Percentiles rank a stretch among this genome's conserved stretches.
These are phyloP conservation scores for Lepus timidus DNA, from an alignment of 2,113 vertebrate genomes.

Conservation along the genomic window DNA sequence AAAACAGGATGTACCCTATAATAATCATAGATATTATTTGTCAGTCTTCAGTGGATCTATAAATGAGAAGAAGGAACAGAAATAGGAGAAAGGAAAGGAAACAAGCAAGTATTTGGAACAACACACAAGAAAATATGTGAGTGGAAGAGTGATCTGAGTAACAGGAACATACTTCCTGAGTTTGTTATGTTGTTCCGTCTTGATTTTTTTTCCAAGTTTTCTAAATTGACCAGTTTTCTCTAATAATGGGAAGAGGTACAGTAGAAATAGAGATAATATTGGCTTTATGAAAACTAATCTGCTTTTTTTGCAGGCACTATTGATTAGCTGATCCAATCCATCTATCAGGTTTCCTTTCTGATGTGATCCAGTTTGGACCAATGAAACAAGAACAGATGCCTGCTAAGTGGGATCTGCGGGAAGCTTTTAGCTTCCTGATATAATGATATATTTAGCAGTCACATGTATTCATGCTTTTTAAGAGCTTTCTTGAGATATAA, in stretches of 20 bases:
- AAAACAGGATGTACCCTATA: not conserved
- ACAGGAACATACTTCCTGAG: not conserved
- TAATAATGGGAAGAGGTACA: not conserved
- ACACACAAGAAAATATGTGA: not conserved
- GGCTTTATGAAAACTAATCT: not conserved
- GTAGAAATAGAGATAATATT: not conserved
- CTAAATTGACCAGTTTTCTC: not conserved
- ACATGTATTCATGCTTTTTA: not conserved
- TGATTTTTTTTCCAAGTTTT: constrained; percentile 33
- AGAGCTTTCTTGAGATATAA: constrained; percentile 23
- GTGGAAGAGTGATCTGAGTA: not conserved
- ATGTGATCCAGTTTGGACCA: not conserved
- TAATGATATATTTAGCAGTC: not conserved
- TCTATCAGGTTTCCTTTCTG: not conserved
- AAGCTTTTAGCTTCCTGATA: not conserved
- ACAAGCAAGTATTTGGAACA: not conserved
- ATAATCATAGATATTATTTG: not conserved
- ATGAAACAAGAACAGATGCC: not conserved
- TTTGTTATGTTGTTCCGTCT: not conserved
- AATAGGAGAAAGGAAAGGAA: not conserved
- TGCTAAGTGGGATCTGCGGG: not conserved
- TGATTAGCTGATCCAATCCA: not conserved
- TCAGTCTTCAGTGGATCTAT: not conserved
- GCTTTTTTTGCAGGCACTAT: not conserved
- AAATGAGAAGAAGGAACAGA: not conserved